These are phyloP conservation scores for Ephydatia muelleri DNA, from an alignment of 37 sponge, comb jelly and placozoan species.

Conservation along the genomic window DNA sequence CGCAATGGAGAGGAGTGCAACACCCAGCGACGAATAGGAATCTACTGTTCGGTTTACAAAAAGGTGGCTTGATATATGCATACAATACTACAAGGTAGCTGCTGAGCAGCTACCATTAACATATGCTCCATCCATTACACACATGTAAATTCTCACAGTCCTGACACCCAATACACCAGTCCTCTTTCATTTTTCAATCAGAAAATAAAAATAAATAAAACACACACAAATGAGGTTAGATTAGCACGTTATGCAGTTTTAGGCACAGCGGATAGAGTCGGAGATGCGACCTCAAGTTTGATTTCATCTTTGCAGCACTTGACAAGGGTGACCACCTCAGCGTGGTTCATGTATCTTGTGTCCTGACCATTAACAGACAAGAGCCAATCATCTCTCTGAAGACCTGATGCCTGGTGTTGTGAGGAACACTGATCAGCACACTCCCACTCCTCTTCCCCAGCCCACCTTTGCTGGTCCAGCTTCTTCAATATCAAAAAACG, in stretches of 20 bases:
- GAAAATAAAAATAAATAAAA: not conserved
- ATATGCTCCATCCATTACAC: too few relatives aligned
- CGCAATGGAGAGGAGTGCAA: too few relatives aligned
- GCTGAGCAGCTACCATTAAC: too few relatives aligned
- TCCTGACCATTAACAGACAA: constrained; percentile 37
- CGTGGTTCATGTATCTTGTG: constrained; percentile 32
- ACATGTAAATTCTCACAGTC: too few relatives aligned
- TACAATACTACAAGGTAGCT: too few relatives aligned
- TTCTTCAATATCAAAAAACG: constrained; percentile 36
- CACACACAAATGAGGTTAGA: not conserved
- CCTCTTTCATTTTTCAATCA: too few relatives aligned
- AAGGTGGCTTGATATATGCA: too few relatives aligned
- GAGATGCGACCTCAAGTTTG: constrained; percentile 41
- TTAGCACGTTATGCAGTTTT: not conserved
- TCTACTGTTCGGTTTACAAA: too few relatives aligned
- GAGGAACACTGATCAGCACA: not conserved
- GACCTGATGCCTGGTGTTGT: constrained; percentile 21
- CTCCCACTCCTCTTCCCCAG: not conserved
- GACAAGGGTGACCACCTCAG: constrained; percentile 41
- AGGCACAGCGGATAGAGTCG: not conserved
- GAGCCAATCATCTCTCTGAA: constrained; percentile 47
- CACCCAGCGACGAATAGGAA: too few relatives aligned
- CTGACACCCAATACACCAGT: too few relatives aligned
- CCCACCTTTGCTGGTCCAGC: constrained; percentile 46
- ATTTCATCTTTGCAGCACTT: constrained; percentile 44